Evolutionary conservation across 2,797 vertebrate genomes (phyloP).

Genomic region (Lophius americanus): DNA sequence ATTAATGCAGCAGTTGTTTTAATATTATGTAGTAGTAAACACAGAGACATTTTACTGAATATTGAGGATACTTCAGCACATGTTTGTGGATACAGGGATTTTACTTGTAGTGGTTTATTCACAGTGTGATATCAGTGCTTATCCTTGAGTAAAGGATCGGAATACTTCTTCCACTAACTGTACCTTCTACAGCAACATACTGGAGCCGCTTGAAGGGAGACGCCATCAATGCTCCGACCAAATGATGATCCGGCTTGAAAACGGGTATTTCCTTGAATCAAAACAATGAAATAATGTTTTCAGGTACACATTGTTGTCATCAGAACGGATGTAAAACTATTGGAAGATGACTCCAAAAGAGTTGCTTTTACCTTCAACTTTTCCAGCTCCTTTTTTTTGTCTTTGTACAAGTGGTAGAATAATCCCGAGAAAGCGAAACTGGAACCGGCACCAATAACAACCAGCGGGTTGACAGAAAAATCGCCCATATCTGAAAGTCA

Average conservation of each 20-base stretch:
- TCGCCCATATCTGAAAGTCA: slow-evolving; percentile 64
- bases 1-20: no score
- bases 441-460: slow-evolving; percentile 70
- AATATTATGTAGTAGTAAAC: no score
- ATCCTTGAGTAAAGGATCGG: no score
- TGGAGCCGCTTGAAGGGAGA: slow-evolving; percentile 68
- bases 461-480: slow-evolving; percentile 54
- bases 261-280: slow-evolving; percentile 74
- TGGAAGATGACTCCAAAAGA: background rate
- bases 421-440: slow-evolving; percentile 75
- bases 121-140: no score
- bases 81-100: no score
- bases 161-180: no score
- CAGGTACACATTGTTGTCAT: background rate
- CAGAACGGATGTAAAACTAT: no score
- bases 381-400: slow-evolving; percentile 72
- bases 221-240: slow-evolving; percentile 69
- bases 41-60: no score
- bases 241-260: slow-evolving; percentile 76
- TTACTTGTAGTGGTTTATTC: no score
- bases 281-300: background rate
- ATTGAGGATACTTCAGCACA: no score
- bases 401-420: slow-evolving; percentile 74
- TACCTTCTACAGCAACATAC: slow-evolving; percentile 84
- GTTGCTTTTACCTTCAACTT: slow-evolving; percentile 62